Conservation (phyloP, 2,888 invertebrate species). For the Synanthedon vespiformis region DNA sequence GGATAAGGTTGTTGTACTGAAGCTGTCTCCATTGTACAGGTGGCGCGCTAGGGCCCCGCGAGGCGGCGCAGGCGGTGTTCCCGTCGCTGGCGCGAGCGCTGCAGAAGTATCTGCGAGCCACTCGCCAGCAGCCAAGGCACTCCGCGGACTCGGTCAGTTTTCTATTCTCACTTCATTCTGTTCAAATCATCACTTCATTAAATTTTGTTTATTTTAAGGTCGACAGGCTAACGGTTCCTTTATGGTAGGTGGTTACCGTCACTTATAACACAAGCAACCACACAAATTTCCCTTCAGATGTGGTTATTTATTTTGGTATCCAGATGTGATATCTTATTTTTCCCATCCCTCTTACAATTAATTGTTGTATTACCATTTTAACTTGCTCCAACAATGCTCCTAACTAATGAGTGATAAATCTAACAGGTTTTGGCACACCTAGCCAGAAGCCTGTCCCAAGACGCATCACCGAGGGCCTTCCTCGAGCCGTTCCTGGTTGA, state of each 20-base stretch:
- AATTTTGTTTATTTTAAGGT: too few relatives aligned
- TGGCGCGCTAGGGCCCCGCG: slow-evolving; percentile 91
- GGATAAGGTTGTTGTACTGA: neutral
- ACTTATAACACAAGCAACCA: too few relatives aligned
- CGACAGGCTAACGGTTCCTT: too few relatives aligned
- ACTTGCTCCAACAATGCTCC: neutral
- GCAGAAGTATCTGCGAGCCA: slow-evolving; percentile 95
- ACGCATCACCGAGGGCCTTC: slow-evolving; percentile 94
- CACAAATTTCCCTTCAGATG: too few relatives aligned
- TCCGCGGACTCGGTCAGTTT: slow-evolving; percentile 84
- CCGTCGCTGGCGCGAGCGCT: slow-evolving; percentile 96
- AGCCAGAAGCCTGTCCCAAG: slow-evolving; percentile 91
- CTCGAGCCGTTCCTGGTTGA: slow-evolving; percentile 92
- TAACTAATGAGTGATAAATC: neutral
- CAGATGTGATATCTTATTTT: too few relatives aligned
- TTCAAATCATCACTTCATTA: too few relatives aligned
- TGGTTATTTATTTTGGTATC: too few relatives aligned
- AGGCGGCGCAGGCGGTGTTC: slow-evolving; percentile 98
- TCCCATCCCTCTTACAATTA: neutral
- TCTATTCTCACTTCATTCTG: neutral
- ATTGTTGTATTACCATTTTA: neutral
- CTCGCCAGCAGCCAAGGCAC: slow-evolving; percentile 95
- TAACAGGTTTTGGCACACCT: slow-evolving; percentile 82
- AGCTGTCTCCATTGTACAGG: slow-evolving; percentile 26
- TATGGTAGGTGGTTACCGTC: too few relatives aligned